Base-by-base conservation (phyloP, 2,888 invertebrate genomes). In the Yponomeuta evonymella region DNA sequence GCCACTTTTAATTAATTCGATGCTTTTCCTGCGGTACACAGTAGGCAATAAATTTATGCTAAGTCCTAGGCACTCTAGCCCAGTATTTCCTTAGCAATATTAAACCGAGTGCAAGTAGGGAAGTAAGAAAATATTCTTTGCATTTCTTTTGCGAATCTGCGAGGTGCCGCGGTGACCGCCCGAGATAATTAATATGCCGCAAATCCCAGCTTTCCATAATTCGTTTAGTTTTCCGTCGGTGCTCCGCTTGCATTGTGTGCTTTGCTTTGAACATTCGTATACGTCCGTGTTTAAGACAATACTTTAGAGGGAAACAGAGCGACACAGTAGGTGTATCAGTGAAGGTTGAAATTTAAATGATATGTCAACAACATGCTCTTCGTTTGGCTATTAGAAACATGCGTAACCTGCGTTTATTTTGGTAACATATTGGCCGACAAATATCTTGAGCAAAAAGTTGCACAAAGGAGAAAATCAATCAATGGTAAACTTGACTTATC, bases 171-270 rank as follows among this genome's bases (percentile, higher is more conserved):
- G 15, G 51, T 58, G 51, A 58, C 51, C 51, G 51, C 0, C 15
- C 51, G 15, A 58, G 51, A 58, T 58, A 58, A 58, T 58, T 58
- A 58, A 58, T 58, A 58, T 58, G 12, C 79, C 77, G 75, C 79
- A 78, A 83, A 82, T 81, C 83, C 81, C 72, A 76, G 81, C 79
- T 84, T 81, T 81, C 76, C 82, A 81, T 87, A 83, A 84, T 79
- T 83, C 79, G 51, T 64, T 70, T 70, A 65, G 64, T 70, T 70
- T 58, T 48, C 12, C 65, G 64, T 11, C 65, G 58, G 4, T 58
- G 15, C 15, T 15, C 51, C 51, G 51, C 5, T 58, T 58, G 51
- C 51, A 5, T 58, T 58, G 15, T 58, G 51, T 8, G 15, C 51
- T 15, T 15, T 58, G 15, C 15, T 12, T 58, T 58, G 15, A 15